phyloP scores from a whole-genome alignment of 1,140 invertebrate species.

The Hormaphis cornu region DNA sequence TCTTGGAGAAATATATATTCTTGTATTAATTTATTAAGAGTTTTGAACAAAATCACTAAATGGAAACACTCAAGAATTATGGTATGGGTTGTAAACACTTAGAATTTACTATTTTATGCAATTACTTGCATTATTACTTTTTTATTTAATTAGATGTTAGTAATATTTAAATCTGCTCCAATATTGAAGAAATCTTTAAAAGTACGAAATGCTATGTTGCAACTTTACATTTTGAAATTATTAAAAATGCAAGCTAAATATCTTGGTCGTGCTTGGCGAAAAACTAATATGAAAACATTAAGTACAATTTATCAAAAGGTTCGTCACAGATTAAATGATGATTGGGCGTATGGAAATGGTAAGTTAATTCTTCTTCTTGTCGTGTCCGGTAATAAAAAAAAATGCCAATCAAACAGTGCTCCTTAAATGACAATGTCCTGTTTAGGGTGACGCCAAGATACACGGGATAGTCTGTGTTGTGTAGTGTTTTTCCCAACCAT shows the following conservation, averaged over 20 bases:
- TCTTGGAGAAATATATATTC: constrained; percentile 98
- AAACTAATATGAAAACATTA: constrained; percentile 99
- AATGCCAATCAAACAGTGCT: background rate
- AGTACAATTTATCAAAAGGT: constrained; percentile 98
- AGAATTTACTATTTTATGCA: background rate
- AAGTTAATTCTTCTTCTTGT: too few relatives aligned
- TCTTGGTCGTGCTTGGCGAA: constrained; percentile 96
- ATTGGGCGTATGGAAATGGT: constrained; percentile 98
- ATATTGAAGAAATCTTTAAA: constrained; percentile 94
- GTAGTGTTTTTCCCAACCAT: too few relatives aligned
- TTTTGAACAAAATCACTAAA: constrained; percentile 97
- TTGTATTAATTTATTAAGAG: constrained; percentile 92
- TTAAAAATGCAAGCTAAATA: constrained; percentile 99
- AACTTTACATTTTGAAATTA: constrained; percentile 94
- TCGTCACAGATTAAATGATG: constrained; percentile 88
- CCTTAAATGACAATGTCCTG: background rate
- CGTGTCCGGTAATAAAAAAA: background rate
- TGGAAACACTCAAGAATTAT: constrained; percentile 99
- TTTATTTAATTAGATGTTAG: constrained; percentile 62
- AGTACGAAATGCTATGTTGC: constrained; percentile 93
- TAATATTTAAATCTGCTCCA: constrained; percentile 98
- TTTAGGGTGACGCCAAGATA: background rate
- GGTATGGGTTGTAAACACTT: constrained; percentile 47
- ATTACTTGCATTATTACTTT: background rate
- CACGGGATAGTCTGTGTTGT: too few relatives aligned